Evolutionary conservation across 2,888 invertebrate species (phyloP), one percentile per base, ranked within the genome.

Genomic region (Ariolimax columbianus): DNA sequence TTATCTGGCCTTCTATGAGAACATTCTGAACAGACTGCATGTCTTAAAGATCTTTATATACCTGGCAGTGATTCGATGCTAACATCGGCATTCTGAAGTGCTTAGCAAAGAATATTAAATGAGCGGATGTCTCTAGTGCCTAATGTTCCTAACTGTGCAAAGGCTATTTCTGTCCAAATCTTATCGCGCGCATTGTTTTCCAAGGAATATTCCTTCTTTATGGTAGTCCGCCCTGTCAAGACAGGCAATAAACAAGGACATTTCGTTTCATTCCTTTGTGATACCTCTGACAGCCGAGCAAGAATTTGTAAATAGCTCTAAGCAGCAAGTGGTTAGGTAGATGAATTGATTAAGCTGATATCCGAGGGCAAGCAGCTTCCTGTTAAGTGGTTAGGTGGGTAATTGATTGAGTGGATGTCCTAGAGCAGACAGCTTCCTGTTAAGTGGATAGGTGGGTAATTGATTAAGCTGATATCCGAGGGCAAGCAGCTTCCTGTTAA

Each of bases 111-210:
- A 72, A 72, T 9, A 40, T 40, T 7, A 72, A 72, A 72, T 72
- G 40, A 26, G 9, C 38, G 17, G 4, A 14, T 4, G 72, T 72
- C 72, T 75, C 73, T 75, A 0, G 73, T 47, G 73, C 30, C 1
- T n/a, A n/a, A 75, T 47, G 47, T 23, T 75, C 14, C 1, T 14
- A 19, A n/a, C 7, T 26, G 43, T 14, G 40, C 43, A 1, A 19
- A n/a, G 14, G n/a, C 73, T 47, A 43, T 47, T 75, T 75, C 14
- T 75, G 19, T 75, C 73, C 73, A 47, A 30, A n/a, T 75, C 73
- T 47, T 75, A 75, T 75, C 73, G 17, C 30, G n/a, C 30, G 14
- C 19, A 75, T 75, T 43, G 73, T 55, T 47, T 38, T 47, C 47
- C 73, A 9, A 3, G 47, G 30, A 47, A 38, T 30, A 30, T n/a